These are phyloP conservation scores for Garra rufa DNA, from an alignment of 2,113 vertebrate genomes.

Conservation along the genomic window DNA sequence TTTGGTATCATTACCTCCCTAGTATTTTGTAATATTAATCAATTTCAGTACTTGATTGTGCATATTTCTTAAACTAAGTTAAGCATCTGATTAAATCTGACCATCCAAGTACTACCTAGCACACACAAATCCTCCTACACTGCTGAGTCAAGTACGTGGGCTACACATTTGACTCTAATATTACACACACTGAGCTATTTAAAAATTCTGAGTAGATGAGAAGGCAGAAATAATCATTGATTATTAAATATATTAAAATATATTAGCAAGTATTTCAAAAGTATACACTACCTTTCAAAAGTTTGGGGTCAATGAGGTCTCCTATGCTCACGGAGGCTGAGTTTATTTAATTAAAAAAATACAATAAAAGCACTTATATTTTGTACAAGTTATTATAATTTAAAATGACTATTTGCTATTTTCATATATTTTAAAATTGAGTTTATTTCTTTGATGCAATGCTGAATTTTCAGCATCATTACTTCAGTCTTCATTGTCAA, in stretches of 20 bases:
- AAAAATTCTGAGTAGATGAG: neutral
- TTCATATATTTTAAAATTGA: neutral
- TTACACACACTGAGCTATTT: slow-evolving; percentile 5
- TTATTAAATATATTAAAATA: no score
- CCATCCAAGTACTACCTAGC: neutral
- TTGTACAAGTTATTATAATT: neutral
- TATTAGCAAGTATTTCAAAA: neutral
- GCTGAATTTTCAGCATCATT: no score
- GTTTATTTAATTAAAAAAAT: neutral
- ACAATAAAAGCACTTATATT: neutral
- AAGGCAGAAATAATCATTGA: neutral
- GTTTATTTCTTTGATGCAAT: neutral
- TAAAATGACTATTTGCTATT: neutral
- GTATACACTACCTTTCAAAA: neutral
- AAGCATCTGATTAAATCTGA: neutral
- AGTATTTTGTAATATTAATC: slow-evolving; percentile 1
- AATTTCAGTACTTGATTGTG: neutral
- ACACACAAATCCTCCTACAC: slow-evolving; percentile 8
- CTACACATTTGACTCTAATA: slow-evolving; percentile 8
- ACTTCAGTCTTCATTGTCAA: neutral
- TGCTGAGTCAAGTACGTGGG: slow-evolving; percentile 24
- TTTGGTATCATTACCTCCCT: no score
- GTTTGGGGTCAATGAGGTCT: neutral
- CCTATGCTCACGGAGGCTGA: neutral
- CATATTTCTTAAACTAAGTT: no score